These are phyloP conservation scores for Andrena bicolor DNA, from an alignment of 2,888 invertebrate species.

Conservation along the genomic window DNA sequence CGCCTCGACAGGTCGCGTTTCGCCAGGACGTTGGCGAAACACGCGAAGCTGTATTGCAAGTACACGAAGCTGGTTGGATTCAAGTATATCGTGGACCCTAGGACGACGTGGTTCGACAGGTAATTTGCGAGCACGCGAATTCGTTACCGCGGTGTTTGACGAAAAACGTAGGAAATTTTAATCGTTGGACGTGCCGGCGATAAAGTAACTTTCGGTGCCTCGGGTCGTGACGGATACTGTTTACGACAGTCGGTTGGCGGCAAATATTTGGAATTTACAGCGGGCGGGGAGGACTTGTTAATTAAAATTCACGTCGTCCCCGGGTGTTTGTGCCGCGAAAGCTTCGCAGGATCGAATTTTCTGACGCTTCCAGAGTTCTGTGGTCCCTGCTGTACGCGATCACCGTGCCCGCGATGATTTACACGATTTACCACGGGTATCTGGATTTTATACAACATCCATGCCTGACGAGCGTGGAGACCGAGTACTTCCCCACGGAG, in stretches of 20 bases:
- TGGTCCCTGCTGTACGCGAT: slow-evolving; percentile 50
- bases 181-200: not conserved
- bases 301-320: slow-evolving; percentile 2
- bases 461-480: slow-evolving; percentile 24
- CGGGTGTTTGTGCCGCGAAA: not conserved
- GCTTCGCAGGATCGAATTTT: not conserved
- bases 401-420: slow-evolving; percentile 31
- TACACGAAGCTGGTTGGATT: slow-evolving; percentile 74
- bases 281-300: not conserved
- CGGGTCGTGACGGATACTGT: not conserved
- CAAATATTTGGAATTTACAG: not conserved
- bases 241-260: not conserved
- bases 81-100: slow-evolving; percentile 73
- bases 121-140: slow-evolving; percentile 39
- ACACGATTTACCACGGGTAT: slow-evolving; percentile 18
- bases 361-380: slow-evolving; percentile 25
- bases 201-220: not conserved
- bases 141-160: not conserved
- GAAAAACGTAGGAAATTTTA: not conserved
- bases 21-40: slow-evolving; percentile 49
- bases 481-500: slow-evolving; percentile 19
- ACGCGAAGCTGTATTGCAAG: slow-evolving; percentile 72
- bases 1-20: slow-evolving; percentile 5
- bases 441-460: slow-evolving; percentile 28
- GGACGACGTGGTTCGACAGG: slow-evolving; percentile 76